These are phyloP conservation scores for Clinocottus analis DNA, from an alignment of 2,113 vertebrate genomes.

Conservation along the genomic window DNA sequence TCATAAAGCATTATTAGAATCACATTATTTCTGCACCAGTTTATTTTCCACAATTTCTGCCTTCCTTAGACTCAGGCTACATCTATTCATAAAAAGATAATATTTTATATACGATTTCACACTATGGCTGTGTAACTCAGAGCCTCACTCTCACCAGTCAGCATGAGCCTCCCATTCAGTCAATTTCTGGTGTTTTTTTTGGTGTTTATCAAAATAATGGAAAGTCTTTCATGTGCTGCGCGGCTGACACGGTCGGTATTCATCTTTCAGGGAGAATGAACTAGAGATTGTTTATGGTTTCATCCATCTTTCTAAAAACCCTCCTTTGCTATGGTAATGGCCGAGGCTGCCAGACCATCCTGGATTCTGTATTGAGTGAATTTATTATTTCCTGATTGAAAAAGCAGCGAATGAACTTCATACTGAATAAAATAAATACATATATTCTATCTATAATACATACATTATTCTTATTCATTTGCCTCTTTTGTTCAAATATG, in stretches of 20 bases:
- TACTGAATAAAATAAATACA: neutral
- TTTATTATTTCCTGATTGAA: slow-evolving; percentile 23
- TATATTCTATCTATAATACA: too few relatives aligned
- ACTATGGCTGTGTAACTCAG: slow-evolving; percentile 13
- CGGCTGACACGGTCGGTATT: slow-evolving; percentile 55
- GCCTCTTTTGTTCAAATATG: slow-evolving; percentile 6
- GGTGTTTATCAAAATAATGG: slow-evolving; percentile 64
- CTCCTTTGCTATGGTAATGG: slow-evolving; percentile 38
- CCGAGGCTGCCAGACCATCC: slow-evolving; percentile 21
- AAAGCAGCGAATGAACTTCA: slow-evolving; percentile 10
- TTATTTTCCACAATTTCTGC: slow-evolving; percentile 22
- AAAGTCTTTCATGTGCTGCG: slow-evolving; percentile 59
- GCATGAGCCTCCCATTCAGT: slow-evolving; percentile 25
- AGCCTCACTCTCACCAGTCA: slow-evolving; percentile 31
- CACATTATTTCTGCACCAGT: slow-evolving; percentile 37
- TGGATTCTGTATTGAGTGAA: slow-evolving; percentile 15
- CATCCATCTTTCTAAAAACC: slow-evolving; percentile 21
- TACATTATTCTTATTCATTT: neutral
- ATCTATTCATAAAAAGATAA: slow-evolving; percentile 32
- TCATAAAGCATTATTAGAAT: slow-evolving; percentile 23
- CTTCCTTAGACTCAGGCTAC: slow-evolving; percentile 11
- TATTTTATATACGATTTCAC: slow-evolving; percentile 55
- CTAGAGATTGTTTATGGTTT: slow-evolving; percentile 38
- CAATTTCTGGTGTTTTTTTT: slow-evolving; percentile 42
- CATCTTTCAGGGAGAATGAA: slow-evolving; percentile 41